Conservation (phyloP, 2,113 vertebrate genomes). For the Athene noctua region DNA sequence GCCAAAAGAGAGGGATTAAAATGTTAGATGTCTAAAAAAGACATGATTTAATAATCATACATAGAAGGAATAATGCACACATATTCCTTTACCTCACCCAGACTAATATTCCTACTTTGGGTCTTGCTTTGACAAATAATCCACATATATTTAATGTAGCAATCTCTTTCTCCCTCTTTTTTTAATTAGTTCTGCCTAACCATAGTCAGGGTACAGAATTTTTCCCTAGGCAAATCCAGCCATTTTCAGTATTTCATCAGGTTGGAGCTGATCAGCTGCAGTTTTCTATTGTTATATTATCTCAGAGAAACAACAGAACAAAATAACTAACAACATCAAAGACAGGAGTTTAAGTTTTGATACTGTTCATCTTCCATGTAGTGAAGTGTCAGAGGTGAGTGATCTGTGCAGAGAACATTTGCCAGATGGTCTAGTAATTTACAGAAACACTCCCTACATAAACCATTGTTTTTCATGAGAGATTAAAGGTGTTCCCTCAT, state of each 20-base stretch:
- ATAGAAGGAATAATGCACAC: not conserved
- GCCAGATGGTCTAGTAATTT: not conserved
- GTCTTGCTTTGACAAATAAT: not conserved
- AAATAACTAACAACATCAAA: not conserved
- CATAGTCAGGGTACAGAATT: not conserved
- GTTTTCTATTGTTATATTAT: not conserved
- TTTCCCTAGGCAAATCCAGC: not conserved
- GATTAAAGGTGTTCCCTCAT: not conserved
- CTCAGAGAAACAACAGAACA: not conserved
- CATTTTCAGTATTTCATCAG: not conserved
- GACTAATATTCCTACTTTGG: not conserved
- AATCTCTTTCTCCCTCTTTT: not conserved
- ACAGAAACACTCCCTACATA: not conserved
- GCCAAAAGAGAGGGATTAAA: constrained; percentile 22
- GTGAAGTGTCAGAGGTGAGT: not conserved
- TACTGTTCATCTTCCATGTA: not conserved
- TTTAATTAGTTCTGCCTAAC: not conserved
- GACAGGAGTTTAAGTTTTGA: not conserved
- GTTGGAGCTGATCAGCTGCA: not conserved
- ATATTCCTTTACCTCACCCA: not conserved
- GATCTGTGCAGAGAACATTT: not conserved
- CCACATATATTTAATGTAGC: not conserved
- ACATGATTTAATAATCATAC: not conserved
- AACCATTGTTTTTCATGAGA: not conserved
- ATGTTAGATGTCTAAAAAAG: not conserved